Base-by-base conservation (phyloP, 2,888 invertebrate genomes). In the Athrips mouffetella region DNA sequence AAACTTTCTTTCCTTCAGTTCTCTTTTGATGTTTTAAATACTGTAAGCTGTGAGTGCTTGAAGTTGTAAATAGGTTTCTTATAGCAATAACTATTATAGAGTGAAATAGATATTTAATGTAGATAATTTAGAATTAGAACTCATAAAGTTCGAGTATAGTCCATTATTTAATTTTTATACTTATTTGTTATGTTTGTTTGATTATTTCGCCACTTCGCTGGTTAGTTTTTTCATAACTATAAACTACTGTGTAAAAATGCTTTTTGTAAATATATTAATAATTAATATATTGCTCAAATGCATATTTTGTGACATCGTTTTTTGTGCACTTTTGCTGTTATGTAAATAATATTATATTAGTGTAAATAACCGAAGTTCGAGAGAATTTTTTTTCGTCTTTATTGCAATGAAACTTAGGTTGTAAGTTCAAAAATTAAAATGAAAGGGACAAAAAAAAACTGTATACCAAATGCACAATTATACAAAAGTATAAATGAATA, bases 271-370 rank as follows among this genome's bases (percentile, higher is more conserved):
- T 82, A 82, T 76, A 80, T 76, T 29, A 33, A 29, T 16, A 23
- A 79, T 63, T 80, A 81, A 81, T 70, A 75, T 86, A 84, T 85
- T 87, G 87, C 87, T 87, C 87, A 87, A 87, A 86, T 82, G 86
- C 83, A 85, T 87, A 87, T 87, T 87, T 87, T 87, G 82, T 87
- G 87, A 87, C 75, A 78, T 80, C 79, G 80, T 85, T 86, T 85
- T 80, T 84, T 85, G 84, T 79, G 87, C 87, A 87, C 87, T 86
- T 77, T 86, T 84, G 86, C 86, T 86, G 75, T 76, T 77, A 71
- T 85, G 81, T 85, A 84, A 73, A 84, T 85, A 83, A 73, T n/a
- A n/a, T n/a, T n/a, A n/a, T n/a, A n/a, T 74, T 66, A 69, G 64
- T 63, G 54, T 55, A 51, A 42, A 42, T 52, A 45, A 83, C 65